A percentile compares a stretch with the other conserved stretches of the same genome.
Conservation (phyloP, 2,888 invertebrate species). For the Epinotia bilunana region DNA sequence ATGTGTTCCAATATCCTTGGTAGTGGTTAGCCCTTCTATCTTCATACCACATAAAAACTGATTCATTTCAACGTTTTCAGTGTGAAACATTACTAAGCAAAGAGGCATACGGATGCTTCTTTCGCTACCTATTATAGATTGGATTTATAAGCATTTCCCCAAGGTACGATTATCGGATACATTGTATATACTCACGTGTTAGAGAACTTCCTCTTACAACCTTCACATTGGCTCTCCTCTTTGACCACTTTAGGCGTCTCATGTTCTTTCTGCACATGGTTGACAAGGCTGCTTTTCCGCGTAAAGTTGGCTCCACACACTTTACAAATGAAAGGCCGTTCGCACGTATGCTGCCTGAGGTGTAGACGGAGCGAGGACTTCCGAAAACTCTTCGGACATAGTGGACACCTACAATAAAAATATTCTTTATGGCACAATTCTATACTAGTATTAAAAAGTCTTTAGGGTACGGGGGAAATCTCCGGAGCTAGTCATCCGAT, state of each 20-base stretch:
- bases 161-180: not conserved
- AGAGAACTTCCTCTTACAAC: constrained; percentile 62
- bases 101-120: not conserved
- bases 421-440: no score
- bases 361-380: constrained; percentile 89
- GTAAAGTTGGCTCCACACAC: constrained; percentile 87
- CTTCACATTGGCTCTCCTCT: constrained; percentile 56
- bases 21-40: no score
- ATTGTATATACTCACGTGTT: constrained; percentile 61
- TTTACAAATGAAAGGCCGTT: constrained; percentile 88
- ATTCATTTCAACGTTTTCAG: not conserved
- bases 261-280: constrained; percentile 85
- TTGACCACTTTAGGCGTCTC: constrained; percentile 51
- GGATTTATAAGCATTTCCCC: not conserved
- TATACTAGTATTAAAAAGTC: no score
- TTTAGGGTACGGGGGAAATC: no score
- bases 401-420: constrained; percentile 79
- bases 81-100: not conserved
- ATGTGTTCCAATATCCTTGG: no score
- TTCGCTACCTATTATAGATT: not conserved
- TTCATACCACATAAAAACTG: no score
- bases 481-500: no score
- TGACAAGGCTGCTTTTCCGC: constrained; percentile 86
- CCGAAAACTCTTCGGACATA: constrained; percentile 86
- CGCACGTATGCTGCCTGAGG: constrained; percentile 89